phyloP scores from a whole-genome alignment of 1,140 invertebrate species.

The Micrasema longulum region DNA sequence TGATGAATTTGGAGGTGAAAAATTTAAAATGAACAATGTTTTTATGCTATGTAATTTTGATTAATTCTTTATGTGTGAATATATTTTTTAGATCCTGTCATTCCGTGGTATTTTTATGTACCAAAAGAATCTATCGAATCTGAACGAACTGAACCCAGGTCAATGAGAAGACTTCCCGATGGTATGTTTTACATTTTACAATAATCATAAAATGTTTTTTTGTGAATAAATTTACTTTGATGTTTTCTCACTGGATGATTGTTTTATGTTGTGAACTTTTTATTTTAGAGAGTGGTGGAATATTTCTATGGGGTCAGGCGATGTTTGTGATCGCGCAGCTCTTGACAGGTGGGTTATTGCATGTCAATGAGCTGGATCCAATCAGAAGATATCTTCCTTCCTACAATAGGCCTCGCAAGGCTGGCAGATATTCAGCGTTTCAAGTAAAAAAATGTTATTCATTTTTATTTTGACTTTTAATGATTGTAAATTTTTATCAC shows the following conservation, averaged over 20 bases:
- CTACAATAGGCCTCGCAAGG: slow-evolving; percentile 91
- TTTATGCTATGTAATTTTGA: slow-evolving; percentile 3
- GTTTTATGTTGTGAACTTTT: no score
- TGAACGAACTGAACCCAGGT: slow-evolving; percentile 81
- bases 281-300: slow-evolving; percentile 71
- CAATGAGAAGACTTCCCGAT: slow-evolving; percentile 73
- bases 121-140: slow-evolving; percentile 82
- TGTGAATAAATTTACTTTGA: no score
- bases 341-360: slow-evolving; percentile 87
- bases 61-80: no score
- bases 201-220: slow-evolving; percentile 37
- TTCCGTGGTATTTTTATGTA: slow-evolving; percentile 90
- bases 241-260: no score
- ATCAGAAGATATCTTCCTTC: slow-evolving; percentile 95
- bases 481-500: neutral
- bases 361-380: slow-evolving; percentile 96
- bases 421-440: slow-evolving; percentile 94
- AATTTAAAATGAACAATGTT: slow-evolving; percentile 11
- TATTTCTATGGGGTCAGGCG: slow-evolving; percentile 92
- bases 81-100: slow-evolving; percentile 77
- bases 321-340: slow-evolving; percentile 95
- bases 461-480: slow-evolving; percentile 4
- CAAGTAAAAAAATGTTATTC: slow-evolving; percentile 75
- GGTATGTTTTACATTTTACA: slow-evolving; percentile 53
- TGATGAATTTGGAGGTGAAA: slow-evolving; percentile 83